phyloP scores from a whole-genome alignment of 92 coral and sea anemone genomes.

The Phenganax subtilis region DNA sequence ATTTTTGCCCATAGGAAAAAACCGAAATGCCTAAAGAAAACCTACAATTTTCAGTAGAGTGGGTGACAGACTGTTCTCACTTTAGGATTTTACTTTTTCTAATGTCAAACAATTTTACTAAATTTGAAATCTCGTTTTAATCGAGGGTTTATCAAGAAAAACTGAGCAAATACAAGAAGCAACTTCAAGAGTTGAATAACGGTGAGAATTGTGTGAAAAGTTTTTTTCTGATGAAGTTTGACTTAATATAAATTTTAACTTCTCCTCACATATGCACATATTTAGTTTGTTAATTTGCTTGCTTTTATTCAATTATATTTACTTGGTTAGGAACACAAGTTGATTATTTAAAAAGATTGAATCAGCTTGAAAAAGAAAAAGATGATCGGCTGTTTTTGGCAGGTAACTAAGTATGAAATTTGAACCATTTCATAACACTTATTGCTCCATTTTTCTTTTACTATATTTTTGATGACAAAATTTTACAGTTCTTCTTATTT shows the following conservation, averaged over 20 bases:
- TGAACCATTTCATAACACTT: neutral
- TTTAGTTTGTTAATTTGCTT: neutral
- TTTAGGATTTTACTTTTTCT: neutral
- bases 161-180: conserved; percentile 79
- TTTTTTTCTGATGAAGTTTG: neutral
- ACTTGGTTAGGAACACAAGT: conserved; percentile 64
- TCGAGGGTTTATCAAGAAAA: conserved; percentile 95
- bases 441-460: neutral
- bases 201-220: conserved; percentile 48
- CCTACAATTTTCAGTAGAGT: too few relatives aligned
- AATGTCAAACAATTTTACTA: neutral
- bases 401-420: conserved; percentile 44
- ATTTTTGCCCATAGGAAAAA: too few relatives aligned
- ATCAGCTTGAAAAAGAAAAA: conserved; percentile 70
- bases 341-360: conserved; percentile 74
- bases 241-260: neutral
- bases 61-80: too few relatives aligned
- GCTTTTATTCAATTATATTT: neutral
- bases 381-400: conserved; percentile 76
- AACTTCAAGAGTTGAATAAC: conserved; percentile 65
- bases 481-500: neutral
- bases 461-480: neutral
- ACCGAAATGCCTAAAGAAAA: too few relatives aligned
- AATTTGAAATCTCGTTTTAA: neutral
- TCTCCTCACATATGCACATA: neutral